Percentiles rank a stretch among this genome's conserved stretches.
phyloP scores from a whole-genome alignment of 2,797 vertebrate species.

The Hippoglossus hippoglossus region DNA sequence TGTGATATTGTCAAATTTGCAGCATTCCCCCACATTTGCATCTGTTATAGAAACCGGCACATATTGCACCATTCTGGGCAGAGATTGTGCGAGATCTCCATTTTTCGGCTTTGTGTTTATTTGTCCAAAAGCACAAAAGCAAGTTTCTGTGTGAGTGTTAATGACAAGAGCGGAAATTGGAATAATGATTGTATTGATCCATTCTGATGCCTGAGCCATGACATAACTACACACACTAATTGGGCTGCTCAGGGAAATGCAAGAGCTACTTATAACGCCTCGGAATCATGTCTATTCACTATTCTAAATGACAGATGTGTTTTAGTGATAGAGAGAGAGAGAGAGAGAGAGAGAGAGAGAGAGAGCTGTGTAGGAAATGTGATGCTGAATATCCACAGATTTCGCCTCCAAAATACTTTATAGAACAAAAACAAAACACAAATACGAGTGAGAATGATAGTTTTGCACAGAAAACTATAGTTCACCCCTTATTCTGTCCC shows the following conservation, averaged over 20 bases:
- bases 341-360: background rate
- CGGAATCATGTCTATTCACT: conserved; percentile 56
- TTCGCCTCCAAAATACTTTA: background rate
- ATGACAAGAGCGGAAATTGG: conserved; percentile 66
- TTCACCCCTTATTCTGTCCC: too few relatives aligned
- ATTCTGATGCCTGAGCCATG: conserved; percentile 63
- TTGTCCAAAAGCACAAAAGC: conserved; percentile 33
- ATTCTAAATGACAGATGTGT: conserved; percentile 34
- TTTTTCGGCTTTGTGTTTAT: conserved; percentile 13
- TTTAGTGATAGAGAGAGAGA: background rate
- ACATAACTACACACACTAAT: conserved; percentile 73
- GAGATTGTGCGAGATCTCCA: conserved; percentile 30
- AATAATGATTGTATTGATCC: conserved; percentile 76
- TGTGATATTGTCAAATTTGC: too few relatives aligned
- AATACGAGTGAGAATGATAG: background rate
- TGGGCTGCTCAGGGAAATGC: conserved; percentile 60
- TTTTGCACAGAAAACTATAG: background rate
- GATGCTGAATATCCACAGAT: conserved; percentile 16
- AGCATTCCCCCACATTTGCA: conserved; percentile 28
- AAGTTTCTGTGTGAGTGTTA: conserved; percentile 50
- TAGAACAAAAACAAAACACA: background rate
- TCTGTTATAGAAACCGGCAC: conserved; percentile 31
- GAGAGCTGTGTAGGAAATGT: background rate
- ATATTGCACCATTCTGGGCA: conserved; percentile 27
- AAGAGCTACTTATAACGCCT: conserved; percentile 51